These are phyloP conservation scores for Dasypogon diadema DNA, from an alignment of 2,888 invertebrate species.

Conservation along the genomic window DNA sequence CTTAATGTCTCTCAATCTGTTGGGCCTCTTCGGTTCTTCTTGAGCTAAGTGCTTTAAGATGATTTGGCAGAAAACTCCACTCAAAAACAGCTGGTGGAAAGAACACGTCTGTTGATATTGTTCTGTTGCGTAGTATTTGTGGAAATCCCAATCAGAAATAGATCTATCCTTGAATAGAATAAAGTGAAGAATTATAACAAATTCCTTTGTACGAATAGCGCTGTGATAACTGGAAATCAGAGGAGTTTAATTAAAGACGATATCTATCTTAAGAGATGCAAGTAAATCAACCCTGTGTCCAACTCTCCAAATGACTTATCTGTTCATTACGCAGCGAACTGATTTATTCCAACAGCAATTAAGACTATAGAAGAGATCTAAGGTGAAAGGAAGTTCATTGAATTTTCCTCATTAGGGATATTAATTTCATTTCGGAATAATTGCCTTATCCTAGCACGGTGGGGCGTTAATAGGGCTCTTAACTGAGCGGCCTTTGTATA, in stretches of 20 bases:
- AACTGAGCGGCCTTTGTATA: background rate
- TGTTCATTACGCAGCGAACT: background rate
- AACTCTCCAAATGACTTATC: background rate
- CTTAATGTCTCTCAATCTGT: background rate
- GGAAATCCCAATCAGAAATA: background rate
- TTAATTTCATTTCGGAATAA: slow-evolving; percentile 3
- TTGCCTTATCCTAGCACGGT: slow-evolving; percentile 1
- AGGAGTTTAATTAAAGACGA: background rate
- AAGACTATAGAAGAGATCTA: background rate
- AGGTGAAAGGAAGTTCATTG: background rate
- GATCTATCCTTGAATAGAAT: background rate
- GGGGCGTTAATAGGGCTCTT: background rate
- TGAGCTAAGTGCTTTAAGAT: slow-evolving; percentile 3
- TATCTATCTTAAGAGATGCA: background rate
- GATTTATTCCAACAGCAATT: background rate
- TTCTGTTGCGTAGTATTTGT: background rate
- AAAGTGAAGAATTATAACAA: background rate
- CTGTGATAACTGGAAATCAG: background rate
- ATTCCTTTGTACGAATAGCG: background rate
- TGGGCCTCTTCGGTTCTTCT: background rate
- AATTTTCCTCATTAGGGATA: background rate
- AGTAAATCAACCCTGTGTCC: background rate
- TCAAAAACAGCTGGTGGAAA: background rate
- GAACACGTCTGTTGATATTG: background rate
- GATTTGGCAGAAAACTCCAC: slow-evolving; percentile 20